Evolutionary conservation across 2,113 vertebrate genomes (phyloP).

Genomic region (Sinocyclocheilus anophthalmus): DNA sequence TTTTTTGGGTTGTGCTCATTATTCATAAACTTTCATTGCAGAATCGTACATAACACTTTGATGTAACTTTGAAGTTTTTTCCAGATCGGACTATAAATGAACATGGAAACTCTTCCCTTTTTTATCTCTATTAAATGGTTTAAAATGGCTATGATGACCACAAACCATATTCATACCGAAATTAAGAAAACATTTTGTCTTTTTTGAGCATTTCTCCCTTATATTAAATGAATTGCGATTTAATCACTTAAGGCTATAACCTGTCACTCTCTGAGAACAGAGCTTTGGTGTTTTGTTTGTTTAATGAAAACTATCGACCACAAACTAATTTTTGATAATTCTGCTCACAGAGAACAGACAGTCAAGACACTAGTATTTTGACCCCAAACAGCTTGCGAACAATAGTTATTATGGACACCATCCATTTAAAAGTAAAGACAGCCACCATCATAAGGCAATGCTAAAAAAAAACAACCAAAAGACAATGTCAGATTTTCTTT

Average conservation of each 20-base stretch:
- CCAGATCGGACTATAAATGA: not conserved
- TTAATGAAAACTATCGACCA: conserved; percentile 7
- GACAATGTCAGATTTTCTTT: not conserved
- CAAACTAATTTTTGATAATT: not conserved
- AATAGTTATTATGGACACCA: not conserved
- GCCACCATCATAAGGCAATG: conserved; percentile 16
- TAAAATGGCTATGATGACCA: not conserved
- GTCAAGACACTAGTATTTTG: not conserved
- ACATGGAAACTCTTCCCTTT: not conserved
- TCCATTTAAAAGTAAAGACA: conserved; percentile 17
- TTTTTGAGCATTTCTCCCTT: not conserved
- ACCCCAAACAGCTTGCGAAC: not conserved
- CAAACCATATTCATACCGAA: not conserved
- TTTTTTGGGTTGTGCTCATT: too few relatives aligned
- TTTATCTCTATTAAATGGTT: not conserved
- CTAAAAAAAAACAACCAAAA: conserved; percentile 20
- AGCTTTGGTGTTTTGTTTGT: conserved; percentile 39
- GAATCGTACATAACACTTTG: not conserved
- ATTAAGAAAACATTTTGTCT: not conserved
- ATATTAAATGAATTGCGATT: not conserved
- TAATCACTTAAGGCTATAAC: conserved; percentile 11
- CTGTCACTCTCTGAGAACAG: not conserved
- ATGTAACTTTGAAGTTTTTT: not conserved
- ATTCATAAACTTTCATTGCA: not conserved
- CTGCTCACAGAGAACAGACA: not conserved